Conservation (phyloP, 2,113 vertebrate genomes). For the Oryzias javanicus region DNA sequence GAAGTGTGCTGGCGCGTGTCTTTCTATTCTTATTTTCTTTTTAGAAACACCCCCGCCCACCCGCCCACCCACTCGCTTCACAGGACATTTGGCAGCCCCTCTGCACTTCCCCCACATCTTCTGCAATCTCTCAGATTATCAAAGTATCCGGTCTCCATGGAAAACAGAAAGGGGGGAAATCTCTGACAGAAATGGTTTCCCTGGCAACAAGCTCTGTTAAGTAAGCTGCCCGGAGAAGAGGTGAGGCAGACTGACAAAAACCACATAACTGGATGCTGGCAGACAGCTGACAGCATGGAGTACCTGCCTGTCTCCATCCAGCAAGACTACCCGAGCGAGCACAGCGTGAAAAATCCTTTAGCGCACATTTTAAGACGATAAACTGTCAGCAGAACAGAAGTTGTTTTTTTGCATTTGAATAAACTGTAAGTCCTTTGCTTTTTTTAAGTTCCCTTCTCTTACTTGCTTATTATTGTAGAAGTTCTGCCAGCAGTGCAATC, state of each 20-base stretch:
- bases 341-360: constrained; percentile 4
- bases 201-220: constrained; percentile 71
- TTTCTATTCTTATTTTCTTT: constrained; percentile 34
- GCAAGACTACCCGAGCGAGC: neutral
- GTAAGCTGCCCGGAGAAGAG: constrained; percentile 50
- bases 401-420: neutral
- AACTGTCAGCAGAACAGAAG: neutral
- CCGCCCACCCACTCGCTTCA: constrained; percentile 37
- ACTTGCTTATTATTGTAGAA: too few species aligned
- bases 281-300: constrained; percentile 35
- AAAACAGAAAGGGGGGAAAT: constrained; percentile 54
- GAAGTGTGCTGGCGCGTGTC: constrained; percentile 26
- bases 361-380: constrained; percentile 5
- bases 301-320: constrained; percentile 5
- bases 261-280: constrained; percentile 43
- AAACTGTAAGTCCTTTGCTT: neutral
- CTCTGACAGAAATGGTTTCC: constrained; percentile 68
- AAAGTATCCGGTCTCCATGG: constrained; percentile 72
- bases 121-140: constrained; percentile 72
- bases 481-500: neutral
- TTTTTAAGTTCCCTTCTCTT: neutral
- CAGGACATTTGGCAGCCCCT: constrained; percentile 53
- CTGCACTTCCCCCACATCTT: constrained; percentile 55
- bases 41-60: constrained; percentile 29
- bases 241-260: constrained; percentile 52